These are phyloP conservation scores for Silurus meridionalis DNA, from an alignment of 2,113 vertebrate species.

Conservation along the genomic window DNA sequence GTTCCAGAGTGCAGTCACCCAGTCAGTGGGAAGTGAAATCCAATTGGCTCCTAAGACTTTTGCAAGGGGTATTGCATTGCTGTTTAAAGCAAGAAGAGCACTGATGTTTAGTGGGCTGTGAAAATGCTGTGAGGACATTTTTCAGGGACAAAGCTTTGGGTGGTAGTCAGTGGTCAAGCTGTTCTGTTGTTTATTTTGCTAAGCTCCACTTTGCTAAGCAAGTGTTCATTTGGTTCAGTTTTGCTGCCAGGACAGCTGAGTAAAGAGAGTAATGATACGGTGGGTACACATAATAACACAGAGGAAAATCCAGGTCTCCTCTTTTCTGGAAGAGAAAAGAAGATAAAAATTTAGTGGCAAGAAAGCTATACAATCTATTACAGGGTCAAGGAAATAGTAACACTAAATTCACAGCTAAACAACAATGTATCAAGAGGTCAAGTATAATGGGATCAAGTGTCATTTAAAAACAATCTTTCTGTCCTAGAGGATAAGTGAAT, in stretches of 20 bases:
- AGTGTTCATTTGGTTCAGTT: neutral
- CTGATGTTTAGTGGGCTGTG: neutral
- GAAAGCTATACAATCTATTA: neutral
- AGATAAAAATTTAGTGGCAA: neutral
- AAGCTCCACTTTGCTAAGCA: neutral
- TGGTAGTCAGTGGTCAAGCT: neutral
- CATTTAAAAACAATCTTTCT: neutral
- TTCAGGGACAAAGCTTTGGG: neutral
- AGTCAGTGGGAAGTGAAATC: neutral
- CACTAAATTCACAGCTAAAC: neutral
- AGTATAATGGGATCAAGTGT: neutral
- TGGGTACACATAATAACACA: slow-evolving; percentile 1
- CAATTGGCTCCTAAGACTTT: neutral
- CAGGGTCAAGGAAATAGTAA: neutral
- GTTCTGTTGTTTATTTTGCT: neutral
- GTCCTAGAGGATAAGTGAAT: neutral
- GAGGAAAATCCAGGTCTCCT: neutral
- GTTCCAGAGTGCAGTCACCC: neutral
- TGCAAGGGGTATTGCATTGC: neutral
- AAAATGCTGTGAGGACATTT: neutral
- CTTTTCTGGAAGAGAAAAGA: neutral
- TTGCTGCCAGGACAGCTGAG: neutral
- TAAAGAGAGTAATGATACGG: neutral
- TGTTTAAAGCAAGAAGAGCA: neutral
- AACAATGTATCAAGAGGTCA: neutral